Conservation (phyloP, 2,113 vertebrate species). For the Microtus richardsoni region DNA sequence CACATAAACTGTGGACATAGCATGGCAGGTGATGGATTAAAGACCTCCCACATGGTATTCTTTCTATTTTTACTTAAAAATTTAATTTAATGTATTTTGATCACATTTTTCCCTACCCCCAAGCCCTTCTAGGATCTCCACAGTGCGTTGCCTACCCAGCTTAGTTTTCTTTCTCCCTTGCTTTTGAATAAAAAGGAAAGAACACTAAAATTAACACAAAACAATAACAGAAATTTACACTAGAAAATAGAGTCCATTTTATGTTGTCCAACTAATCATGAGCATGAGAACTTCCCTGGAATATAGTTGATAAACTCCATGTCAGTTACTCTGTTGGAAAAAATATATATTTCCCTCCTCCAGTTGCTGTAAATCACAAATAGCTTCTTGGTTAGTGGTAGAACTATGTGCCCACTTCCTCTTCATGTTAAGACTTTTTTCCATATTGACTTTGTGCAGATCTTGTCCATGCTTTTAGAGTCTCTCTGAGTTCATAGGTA, state of each 20-base stretch:
- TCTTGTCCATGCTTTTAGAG: not conserved
- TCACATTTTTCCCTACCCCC: not conserved
- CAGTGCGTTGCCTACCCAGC: accelerated
- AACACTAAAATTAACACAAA: not conserved
- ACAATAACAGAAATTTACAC: not conserved
- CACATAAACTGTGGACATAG: not conserved
- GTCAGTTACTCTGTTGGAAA: not conserved
- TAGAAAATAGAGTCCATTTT: not conserved
- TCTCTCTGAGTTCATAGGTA: not conserved
- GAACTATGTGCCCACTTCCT: not conserved
- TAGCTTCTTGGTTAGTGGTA: not conserved
- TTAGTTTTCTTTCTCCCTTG: not conserved
- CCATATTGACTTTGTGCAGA: not conserved
- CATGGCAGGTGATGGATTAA: not conserved
- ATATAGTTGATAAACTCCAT: not conserved
- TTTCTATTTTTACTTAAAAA: not conserved
- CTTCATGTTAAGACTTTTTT: not conserved
- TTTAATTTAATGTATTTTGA: not conserved
- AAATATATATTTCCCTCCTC: not conserved
- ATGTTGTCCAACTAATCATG: not conserved
- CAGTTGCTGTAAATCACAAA: not conserved
- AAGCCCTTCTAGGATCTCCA: not conserved
- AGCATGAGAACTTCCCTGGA: not conserved
- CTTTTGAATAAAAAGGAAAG: not conserved
- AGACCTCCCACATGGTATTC: not conserved